Evolutionary conservation across 2,797 vertebrate species (phyloP), one percentile per base, ranked within the genome.

Genomic region (Psittacula echo): DNA sequence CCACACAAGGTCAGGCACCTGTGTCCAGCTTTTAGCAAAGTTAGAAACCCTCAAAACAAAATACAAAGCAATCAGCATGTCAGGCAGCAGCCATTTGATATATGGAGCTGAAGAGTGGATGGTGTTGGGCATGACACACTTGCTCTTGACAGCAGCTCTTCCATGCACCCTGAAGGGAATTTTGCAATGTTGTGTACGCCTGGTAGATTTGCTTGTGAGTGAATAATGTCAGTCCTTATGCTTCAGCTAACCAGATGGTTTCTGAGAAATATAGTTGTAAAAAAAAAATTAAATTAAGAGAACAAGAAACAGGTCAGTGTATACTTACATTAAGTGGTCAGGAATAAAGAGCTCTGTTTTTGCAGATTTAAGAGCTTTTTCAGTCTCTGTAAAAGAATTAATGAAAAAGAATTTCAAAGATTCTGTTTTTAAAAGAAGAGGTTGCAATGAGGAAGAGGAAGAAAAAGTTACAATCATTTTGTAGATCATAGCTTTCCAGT

Each of bases 111-210:
- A 48, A 42, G 67, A 88, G 26, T 7, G 9, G 32, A 21, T 39
- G 75, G 60, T 6, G 11, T 1, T 91, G 65, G 50, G 56, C 16
- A 13, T 7, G 21, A 44, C 32, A 16, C 34, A 37, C 23, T 60
- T 1, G 3, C 12, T 65, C 81, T 76, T 27, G 32, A 29, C 18
- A n/a, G 27, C 0, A 0, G 39, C 42, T 74, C 32, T 51, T 75
- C 42, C 47, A 3, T 0, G 0, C 0, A 0, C 6, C 39, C 34
- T 10, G 5, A 10, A 68, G 32, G 34, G 22, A 22, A 24, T 42
- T 87, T 30, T 66, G 26, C 4, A 21, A 3, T 17, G 32, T 7
- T 48, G 4, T 62, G 23, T 45, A 7, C 30, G 66, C 53, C 37
- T 41, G 51, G 42, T 44, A 45, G 56, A n/a, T 60, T 77, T 73